A percentile compares a stretch with the other conserved stretches of the same genome.
These are phyloP conservation scores for Hypsibius dujardini DNA, from an alignment of 1,140 invertebrate species.

Conservation along the genomic window DNA sequence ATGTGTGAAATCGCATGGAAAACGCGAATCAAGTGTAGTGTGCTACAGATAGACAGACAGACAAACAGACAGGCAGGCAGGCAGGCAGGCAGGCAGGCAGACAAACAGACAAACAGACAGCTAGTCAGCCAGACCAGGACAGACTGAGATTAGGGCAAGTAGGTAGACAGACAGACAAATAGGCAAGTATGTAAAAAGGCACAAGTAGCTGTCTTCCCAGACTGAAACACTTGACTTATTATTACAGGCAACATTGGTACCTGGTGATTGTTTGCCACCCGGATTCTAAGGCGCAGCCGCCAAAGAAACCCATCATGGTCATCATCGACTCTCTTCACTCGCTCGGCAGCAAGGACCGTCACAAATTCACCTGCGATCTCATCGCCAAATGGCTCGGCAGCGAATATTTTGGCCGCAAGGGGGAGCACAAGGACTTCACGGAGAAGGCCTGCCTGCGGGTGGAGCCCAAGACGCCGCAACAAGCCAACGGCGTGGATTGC, in stretches of 20 bases:
- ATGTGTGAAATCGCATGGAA: too few species aligned
- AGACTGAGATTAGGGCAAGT: background rate
- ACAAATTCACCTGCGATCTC: conserved; percentile 5
- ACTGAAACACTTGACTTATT: background rate
- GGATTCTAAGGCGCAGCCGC: background rate
- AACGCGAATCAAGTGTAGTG: background rate
- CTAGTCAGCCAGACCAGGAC: background rate
- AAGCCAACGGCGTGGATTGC: background rate
- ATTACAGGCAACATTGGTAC: conserved; percentile 1
- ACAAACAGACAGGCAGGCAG: too few species aligned
- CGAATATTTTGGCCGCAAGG: background rate
- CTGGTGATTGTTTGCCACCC: background rate
- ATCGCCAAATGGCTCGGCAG: background rate
- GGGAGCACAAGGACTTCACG: background rate
- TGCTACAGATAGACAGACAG: too few species aligned
- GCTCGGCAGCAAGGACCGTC: background rate
- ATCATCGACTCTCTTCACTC: conserved; percentile 1
- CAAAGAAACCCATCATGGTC: background rate
- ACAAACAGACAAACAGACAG: background rate
- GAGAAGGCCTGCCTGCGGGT: too few species aligned
- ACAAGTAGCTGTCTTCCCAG: background rate
- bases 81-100: background rate
- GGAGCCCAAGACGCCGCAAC: background rate
- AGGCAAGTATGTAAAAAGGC: too few species aligned
- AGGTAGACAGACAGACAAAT: too few species aligned